Percentiles rank a stretch among this genome's conserved stretches.
These are phyloP conservation scores for Porites rus DNA, from an alignment of 92 coral and sea anemone species.

Conservation along the genomic window DNA sequence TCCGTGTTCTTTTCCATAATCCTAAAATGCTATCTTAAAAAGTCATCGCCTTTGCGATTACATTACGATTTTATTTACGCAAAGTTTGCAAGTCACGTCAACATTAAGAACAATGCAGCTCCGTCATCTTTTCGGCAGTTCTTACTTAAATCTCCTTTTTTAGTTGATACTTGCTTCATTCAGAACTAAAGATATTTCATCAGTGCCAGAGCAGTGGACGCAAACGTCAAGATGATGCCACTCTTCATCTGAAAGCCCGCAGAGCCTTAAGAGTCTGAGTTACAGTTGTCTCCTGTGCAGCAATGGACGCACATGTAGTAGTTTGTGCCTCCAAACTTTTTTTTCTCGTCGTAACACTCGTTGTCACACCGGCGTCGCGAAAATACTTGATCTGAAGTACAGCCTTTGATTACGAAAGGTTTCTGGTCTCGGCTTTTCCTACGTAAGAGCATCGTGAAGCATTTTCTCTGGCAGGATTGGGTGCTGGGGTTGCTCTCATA, in stretches of 20 bases:
- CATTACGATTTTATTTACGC: too few species aligned
- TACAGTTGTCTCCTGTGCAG: conserved; percentile 18
- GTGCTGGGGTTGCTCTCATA: background rate
- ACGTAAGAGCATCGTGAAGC: conserved; percentile 3
- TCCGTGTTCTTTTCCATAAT: too few species aligned
- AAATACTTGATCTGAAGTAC: conserved; percentile 3
- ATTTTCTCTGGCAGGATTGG: background rate
- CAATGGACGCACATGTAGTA: conserved; percentile 17
- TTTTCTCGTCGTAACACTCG: conserved; percentile 15
- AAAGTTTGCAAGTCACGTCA: too few species aligned
- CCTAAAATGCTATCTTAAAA: too few species aligned
- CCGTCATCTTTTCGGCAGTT: too few species aligned
- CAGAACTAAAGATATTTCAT: background rate
- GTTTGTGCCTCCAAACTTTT: background rate
- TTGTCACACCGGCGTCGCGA: background rate
- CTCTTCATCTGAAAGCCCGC: background rate
- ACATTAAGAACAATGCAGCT: too few species aligned
- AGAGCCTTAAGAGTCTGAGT: background rate
- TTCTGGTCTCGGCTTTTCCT: background rate
- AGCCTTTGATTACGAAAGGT: background rate
- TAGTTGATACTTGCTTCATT: background rate
- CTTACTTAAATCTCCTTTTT: too few species aligned
- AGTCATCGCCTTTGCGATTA: too few species aligned
- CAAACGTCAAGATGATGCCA: background rate
- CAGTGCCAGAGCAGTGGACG: background rate